Evolutionary conservation across 2,888 invertebrate species (phyloP).

Genomic region (Caenorhabditis sp.): DNA sequence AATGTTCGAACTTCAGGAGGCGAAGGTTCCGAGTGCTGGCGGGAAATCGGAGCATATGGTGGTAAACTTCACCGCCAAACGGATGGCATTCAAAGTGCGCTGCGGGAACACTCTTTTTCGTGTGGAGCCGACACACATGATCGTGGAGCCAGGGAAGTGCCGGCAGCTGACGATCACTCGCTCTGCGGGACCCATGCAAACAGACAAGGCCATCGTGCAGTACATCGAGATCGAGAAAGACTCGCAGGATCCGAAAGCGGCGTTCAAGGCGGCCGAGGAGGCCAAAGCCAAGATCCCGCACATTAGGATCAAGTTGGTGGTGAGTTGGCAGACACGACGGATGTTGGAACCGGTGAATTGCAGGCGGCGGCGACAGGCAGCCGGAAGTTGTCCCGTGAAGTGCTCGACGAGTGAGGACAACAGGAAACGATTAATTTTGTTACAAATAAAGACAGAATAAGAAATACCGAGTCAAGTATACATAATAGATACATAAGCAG

Average conservation of each 20-base stretch:
- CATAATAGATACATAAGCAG: too few species aligned
- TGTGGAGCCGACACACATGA: slow-evolving; percentile 51
- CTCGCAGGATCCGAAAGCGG: slow-evolving; percentile 42
- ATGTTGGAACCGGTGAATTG: too few species aligned
- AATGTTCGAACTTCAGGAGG: slow-evolving; percentile 25
- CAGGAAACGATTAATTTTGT: not conserved
- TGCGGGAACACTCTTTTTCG: slow-evolving; percentile 39
- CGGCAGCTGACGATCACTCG: slow-evolving; percentile 48
- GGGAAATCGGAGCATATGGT: slow-evolving; percentile 68
- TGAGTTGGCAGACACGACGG: too few species aligned
- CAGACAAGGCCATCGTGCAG: slow-evolving; percentile 55
- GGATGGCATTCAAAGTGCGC: slow-evolving; percentile 63
- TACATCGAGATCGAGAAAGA: slow-evolving; percentile 45
- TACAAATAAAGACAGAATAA: not conserved
- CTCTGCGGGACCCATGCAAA: slow-evolving; percentile 44
- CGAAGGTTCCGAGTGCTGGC: slow-evolving; percentile 58
- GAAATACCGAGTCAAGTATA: too few species aligned
- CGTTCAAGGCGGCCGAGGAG: slow-evolving; percentile 46
- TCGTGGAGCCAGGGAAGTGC: slow-evolving; percentile 52
- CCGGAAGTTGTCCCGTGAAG: slow-evolving; percentile 31
- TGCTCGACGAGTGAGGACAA: slow-evolving; percentile 32
- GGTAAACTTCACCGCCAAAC: slow-evolving; percentile 61
- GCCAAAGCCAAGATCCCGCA: slow-evolving; percentile 32
- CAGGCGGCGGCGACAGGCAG: slow-evolving; percentile 30
- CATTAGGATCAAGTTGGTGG: slow-evolving; percentile 52